Base-by-base conservation (phyloP, 2,113 vertebrate genomes). In the Campylomormyrus numenius region DNA sequence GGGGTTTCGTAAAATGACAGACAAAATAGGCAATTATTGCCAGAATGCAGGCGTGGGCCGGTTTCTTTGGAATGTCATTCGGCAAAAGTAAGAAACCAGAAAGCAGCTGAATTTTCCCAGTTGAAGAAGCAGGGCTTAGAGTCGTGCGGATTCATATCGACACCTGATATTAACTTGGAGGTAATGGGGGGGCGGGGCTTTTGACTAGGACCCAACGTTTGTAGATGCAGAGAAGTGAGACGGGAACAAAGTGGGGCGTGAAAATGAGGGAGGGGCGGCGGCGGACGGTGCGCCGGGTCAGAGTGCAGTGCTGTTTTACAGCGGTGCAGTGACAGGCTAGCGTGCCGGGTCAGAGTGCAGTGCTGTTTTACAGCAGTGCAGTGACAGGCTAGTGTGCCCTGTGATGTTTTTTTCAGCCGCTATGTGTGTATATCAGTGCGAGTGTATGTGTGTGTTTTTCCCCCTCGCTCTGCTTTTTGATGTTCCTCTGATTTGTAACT, bases 401-500 rank as follows among this genome's bases (percentile, higher is more conserved):
- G 19, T 84, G 49, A 50, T 87, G 46, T 87, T 87, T 87, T 87
- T 87, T 87, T 31, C 31, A n/a, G 49, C 24, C 50, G 74, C 31
- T 21, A 42, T 66, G 52, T 80, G 53, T 89, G 88, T 89, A 66
- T 80, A 66, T 80, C 46, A 80, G 17, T 89, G 27, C 27, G 88
- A 77, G 45, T 56, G 19, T 56, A 56, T 89, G 58, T 77, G 91
- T 48, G 89, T 94, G 35, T 15, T 95, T 96, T 96, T 95, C 94
- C 70, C 48, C 17, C 58, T 94, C 92, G 92, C 91, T 90, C 93
- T 91, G 93, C 94, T 93, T 91, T 93, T 93, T 96, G 94, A 96
- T 95, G 94, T 80, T 56, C 66, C 49, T 90, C 85, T 88, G 88
- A 95, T 93, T 94, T 93, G 93, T 94, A 94, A 94, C 94, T 95